These are phyloP conservation scores for Meriones psammophilus DNA, from an alignment of 2,797 vertebrate genomes.

Conservation along the genomic window DNA sequence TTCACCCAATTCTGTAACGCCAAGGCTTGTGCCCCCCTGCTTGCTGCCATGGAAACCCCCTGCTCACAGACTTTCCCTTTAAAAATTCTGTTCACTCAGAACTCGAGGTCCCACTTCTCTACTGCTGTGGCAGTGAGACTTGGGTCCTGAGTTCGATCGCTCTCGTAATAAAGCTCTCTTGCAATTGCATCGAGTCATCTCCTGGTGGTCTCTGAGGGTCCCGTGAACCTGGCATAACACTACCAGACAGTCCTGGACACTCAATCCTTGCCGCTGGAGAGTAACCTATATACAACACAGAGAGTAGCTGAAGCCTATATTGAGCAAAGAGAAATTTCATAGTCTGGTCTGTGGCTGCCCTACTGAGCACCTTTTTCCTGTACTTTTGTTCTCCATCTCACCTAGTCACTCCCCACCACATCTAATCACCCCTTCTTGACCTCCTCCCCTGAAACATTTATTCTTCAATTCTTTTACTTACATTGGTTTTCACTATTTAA, in stretches of 20 bases:
- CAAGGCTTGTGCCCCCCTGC: too few species aligned
- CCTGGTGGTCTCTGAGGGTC: too few species aligned
- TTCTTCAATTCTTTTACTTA: conserved; percentile 53
- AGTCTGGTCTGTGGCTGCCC: not conserved
- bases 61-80: too few species aligned
- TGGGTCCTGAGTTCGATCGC: too few species aligned
- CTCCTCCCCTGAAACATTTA: not conserved
- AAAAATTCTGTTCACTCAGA: too few species aligned
- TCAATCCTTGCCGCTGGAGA: conserved; percentile 14
- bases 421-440: not conserved
- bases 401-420: not conserved
- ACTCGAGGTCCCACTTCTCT: too few species aligned
- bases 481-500: conserved; percentile 50
- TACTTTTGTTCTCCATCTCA: conserved; percentile 14
- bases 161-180: too few species aligned
- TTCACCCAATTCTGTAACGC: too few species aligned
- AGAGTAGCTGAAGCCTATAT: conserved; percentile 34
- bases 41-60: too few species aligned
- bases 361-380: not conserved
- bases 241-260: not conserved
- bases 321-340: conserved; percentile 4
- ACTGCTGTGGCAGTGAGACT: too few species aligned
- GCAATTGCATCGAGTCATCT: too few species aligned
- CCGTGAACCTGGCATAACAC: too few species aligned
- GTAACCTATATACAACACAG: not conserved